Base-by-base conservation (phyloP, 2,888 invertebrate genomes). In the Lepidonotus clava region DNA sequence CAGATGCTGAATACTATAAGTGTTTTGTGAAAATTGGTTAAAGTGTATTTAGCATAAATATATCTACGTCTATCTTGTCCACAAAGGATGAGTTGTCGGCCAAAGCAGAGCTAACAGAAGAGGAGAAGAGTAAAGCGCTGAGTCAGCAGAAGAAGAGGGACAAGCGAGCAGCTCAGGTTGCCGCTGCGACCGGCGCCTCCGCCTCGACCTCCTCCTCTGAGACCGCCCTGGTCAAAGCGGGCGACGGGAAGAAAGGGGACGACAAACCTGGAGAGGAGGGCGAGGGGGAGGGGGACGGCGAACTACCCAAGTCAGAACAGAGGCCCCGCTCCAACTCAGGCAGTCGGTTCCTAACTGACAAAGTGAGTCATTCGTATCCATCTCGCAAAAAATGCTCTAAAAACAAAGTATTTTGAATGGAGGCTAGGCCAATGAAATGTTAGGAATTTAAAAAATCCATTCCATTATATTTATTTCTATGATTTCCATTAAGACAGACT, bases 291-390 rank as follows among this genome's bases (percentile, higher is more conserved):
- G 56, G 34, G 24, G 83, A 83, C 21, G 36, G 6, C 18, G 83
- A 56, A 8, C 56, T 83, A 6, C 83, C 83, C 53, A 56, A 46
- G 80, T 80, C 80, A 32, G 46, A 87, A 83, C 67, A 83, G 53
- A 83, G 92, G 84, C 92, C 92, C 56, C 96, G 97, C 91, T 97
- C 98, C 80, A 97, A 97, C 92, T 97, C 98, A 71, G 98, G 98
- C 4, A 97, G 97, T 40, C 46, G 89, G 93, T 96, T 96, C 90
- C 95, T 98, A 87, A 96, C 97, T 11, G 98, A 98, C 95, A 96
- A 97, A 95, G 96, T 96, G 92, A 90, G 83, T 83, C 11, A 61
- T 1, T 61, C 11, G 21, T 53, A 18, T 18, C 2, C 21, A 1
- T 53, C n/a, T 53, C 4, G n/a, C 53, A 53, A 53, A 24, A 6